Conservation (phyloP, 2,888 invertebrate genomes). For the Blomia tropicalis region DNA sequence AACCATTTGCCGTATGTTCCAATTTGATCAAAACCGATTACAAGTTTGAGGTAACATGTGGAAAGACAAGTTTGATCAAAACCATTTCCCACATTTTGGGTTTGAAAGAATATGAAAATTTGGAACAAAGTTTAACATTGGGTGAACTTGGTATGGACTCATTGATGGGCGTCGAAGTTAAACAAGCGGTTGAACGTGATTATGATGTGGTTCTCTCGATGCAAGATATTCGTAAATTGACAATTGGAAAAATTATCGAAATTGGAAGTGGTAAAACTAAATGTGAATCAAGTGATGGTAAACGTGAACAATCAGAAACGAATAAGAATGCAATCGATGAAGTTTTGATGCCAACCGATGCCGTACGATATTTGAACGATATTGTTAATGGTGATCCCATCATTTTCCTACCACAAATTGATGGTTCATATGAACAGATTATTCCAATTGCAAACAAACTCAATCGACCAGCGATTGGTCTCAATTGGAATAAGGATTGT, state of each 20-base stretch:
- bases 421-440: constrained; percentile 60
- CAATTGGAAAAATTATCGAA: constrained; percentile 54
- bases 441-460: constrained; percentile 55
- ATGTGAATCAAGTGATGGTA: constrained; percentile 4
- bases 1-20: constrained; percentile 64
- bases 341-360: not conserved
- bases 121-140: constrained; percentile 57
- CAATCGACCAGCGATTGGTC: constrained; percentile 61
- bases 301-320: not conserved
- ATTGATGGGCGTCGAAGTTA: constrained; percentile 95
- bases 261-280: constrained; percentile 33
- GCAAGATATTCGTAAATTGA: constrained; percentile 71
- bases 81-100: constrained; percentile 39
- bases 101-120: constrained; percentile 64
- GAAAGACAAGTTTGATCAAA: constrained; percentile 21
- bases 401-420: constrained; percentile 62
- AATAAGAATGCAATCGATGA: constrained; percentile 24
- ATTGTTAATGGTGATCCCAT: constrained; percentile 32
- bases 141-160: constrained; percentile 97
- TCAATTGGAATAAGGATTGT: constrained; percentile 69
- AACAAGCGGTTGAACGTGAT: constrained; percentile 79
- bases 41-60: constrained; percentile 3
- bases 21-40: constrained; percentile 42
- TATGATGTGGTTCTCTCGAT: constrained; percentile 77
- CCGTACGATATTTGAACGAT: constrained; percentile 35